Conservation (phyloP, 1,140 invertebrate species). For the Holotrichia oblita region DNA sequence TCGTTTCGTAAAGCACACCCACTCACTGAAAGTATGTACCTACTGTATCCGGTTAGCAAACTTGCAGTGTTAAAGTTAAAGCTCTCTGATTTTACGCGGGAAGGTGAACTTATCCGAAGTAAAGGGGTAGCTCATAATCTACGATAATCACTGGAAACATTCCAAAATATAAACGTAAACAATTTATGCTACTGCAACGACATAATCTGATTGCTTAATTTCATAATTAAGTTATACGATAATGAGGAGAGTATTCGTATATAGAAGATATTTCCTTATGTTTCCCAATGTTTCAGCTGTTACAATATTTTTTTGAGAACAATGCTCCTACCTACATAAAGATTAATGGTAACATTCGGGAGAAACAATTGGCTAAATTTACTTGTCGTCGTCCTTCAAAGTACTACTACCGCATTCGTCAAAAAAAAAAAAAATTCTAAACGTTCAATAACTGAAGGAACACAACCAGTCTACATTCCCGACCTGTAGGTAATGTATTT, state of each 20-base stretch:
- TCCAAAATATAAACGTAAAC: conserved; percentile 11
- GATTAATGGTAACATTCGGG: too few species aligned
- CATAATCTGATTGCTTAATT: not conserved
- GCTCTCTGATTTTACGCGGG: not conserved
- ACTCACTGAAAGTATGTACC: too few species aligned
- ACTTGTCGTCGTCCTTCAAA: too few species aligned
- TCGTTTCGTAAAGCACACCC: not conserved
- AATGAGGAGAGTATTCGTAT: not conserved
- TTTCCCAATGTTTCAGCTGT: too few species aligned
- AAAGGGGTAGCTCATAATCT: not conserved
- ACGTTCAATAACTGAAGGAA: not conserved
- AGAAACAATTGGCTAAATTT: too few species aligned
- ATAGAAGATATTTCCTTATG: too few species aligned
- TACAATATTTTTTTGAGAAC: too few species aligned
- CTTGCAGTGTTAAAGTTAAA: not conserved
- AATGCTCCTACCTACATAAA: too few species aligned
- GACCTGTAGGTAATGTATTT: not conserved
- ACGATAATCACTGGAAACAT: not conserved
- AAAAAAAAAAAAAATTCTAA: not conserved
- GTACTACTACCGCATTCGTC: too few species aligned
- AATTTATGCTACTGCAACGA: not conserved
- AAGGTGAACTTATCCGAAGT: not conserved
- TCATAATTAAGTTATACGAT: not conserved
- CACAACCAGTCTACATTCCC: not conserved
- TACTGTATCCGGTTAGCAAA: too few species aligned